Conservation (phyloP, 2,888 invertebrate genomes). For the Euzophera pinguis region DNA sequence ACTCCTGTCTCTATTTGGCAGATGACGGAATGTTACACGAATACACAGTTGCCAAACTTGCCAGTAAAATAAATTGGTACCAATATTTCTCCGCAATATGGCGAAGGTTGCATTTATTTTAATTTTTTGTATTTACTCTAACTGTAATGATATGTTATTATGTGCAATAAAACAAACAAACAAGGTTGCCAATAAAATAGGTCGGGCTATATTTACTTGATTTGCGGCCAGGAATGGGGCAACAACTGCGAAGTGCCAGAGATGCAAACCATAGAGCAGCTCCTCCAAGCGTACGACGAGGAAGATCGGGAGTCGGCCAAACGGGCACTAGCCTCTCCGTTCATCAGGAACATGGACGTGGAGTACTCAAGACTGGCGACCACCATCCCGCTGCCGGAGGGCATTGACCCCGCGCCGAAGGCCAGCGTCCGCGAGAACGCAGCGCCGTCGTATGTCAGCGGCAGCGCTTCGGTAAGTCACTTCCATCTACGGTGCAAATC, state of each 20-base stretch:
- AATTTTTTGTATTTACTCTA: no score
- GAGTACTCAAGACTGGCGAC: constrained; percentile 85
- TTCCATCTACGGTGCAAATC: no score
- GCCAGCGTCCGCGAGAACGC: constrained; percentile 84
- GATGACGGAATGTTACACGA: no score
- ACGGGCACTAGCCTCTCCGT: constrained; percentile 87
- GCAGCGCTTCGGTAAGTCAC: constrained; percentile 27
- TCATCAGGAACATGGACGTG: constrained; percentile 95
- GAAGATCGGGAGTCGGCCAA: constrained; percentile 91
- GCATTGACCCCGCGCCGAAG: constrained; percentile 70
- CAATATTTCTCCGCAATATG: no score
- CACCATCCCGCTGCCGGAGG: constrained; percentile 52
- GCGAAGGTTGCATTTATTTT: no score
- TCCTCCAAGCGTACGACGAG: constrained; percentile 91
- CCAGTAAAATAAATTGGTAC: no score
- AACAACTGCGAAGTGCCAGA: constrained; percentile 91
- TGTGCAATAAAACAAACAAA: no score
- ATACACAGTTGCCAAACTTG: no score
- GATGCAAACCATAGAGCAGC: constrained; percentile 87
- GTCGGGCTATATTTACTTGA: background rate
- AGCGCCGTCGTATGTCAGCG: constrained; percentile 81
- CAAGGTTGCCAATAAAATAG: no score
- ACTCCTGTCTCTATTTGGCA: no score
- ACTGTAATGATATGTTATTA: no score
- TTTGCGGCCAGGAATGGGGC: constrained; percentile 84